Base-by-base conservation (phyloP, 2,797 vertebrate species). In the Geotrypetes seraphini region DNA sequence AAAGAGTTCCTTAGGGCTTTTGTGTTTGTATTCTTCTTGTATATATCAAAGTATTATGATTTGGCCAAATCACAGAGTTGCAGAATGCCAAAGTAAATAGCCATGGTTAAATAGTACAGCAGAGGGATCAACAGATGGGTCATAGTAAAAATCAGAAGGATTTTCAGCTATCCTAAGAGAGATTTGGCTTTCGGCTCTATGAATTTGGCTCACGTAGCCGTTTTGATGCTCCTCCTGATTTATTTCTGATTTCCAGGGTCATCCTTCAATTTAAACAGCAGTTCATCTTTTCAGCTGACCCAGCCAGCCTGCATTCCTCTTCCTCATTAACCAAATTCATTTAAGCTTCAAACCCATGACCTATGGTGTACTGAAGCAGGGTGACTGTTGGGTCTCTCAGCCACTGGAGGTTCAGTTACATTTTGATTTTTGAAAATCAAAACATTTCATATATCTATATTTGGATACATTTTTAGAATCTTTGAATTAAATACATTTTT, bases 21-120 rank as follows among this genome's bases (percentile, higher is more conserved):
- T 40, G 30, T 43, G 39, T 60, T 57, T 61, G 63, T 61, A 47
- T 67, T 64, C 47, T 47, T 71, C 50, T 65, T 74, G 63, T 62
- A 66, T 45, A 53, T 66, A 57, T 66, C 69, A 79, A 79, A 79
- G 78, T 75, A 69, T 78, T 78, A 71, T 2, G 24, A 73, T 69
- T 56, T 62, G 62, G 41, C 53, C 55, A 66, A 78, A 69, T 76
- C 69, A 78, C 28, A 71, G 43, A 64, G 48, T 28, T 35, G 35
- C 43, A 14, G 43, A 68, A 45, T 49, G 71, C 75, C 79, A 83
- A 83, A 71, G 37, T 63, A 79, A 83, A 81, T 55, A 79, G 29
- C 63, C 35, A 40, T 57, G 48, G 63, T 75, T 65, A 74, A 74
- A 57, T 67, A 70, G 45, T 71, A 40, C 32, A 68, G 55, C 49